Evolutionary conservation across 2,888 invertebrate species (phyloP).

Genomic region (Escarpia spicata): DNA sequence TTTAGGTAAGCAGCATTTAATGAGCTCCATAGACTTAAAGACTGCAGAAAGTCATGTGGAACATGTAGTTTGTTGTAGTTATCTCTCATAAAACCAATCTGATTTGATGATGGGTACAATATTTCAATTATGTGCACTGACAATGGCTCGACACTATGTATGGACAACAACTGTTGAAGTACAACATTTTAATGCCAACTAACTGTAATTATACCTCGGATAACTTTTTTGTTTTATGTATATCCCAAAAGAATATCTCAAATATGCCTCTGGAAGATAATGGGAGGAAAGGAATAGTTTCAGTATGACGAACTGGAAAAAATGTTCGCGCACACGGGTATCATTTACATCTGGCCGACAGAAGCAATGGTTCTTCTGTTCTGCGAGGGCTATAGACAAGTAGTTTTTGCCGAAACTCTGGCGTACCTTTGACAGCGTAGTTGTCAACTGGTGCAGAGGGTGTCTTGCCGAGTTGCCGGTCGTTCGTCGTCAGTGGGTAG

Average conservation of each 20-base stretch:
- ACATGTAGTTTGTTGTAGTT: not conserved
- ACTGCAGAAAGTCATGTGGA: not conserved
- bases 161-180: not conserved
- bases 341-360: not conserved
- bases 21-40: not conserved
- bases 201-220: not conserved
- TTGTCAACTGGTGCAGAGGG: not conserved
- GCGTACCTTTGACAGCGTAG: not conserved
- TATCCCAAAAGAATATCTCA: not conserved
- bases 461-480: constrained; percentile 25
- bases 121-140: not conserved
- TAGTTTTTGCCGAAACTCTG: not conserved
- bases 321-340: not conserved
- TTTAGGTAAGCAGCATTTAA: not conserved
- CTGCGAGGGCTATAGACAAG: not conserved
- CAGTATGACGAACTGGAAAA: too few relatives aligned
- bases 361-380: not conserved
- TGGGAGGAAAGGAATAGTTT: not conserved
- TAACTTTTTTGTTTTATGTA: not conserved
- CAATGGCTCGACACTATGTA: not conserved
- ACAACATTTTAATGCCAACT: not conserved
- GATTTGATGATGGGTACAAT: not conserved
- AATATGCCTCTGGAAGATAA: not conserved
- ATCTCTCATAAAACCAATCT: not conserved
- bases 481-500: not conserved